Conservation (phyloP, 2,113 vertebrate genomes). For the Gambusia holbrooki region DNA sequence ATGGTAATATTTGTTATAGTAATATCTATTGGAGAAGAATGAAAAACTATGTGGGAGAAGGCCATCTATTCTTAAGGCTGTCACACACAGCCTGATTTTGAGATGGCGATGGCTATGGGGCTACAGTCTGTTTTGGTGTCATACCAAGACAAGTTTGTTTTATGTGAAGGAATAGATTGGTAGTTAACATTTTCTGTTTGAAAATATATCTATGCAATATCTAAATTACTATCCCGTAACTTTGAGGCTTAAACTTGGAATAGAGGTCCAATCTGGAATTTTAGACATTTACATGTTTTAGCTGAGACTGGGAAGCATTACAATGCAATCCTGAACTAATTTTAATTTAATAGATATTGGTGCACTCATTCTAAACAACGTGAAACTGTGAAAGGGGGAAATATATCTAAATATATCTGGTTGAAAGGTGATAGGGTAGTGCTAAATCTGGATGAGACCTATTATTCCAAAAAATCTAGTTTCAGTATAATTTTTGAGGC, state of each 20-base stretch:
- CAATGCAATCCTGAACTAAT: too few relatives aligned
- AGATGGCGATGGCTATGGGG: too few relatives aligned
- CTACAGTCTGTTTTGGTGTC: not conserved
- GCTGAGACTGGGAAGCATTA: not conserved
- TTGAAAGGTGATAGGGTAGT: too few relatives aligned
- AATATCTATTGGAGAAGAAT: too few relatives aligned
- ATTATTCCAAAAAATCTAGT: not conserved
- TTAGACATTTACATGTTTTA: too few relatives aligned
- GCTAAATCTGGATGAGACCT: too few relatives aligned
- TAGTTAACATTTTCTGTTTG: not conserved
- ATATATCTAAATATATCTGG: not conserved
- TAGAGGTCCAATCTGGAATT: not conserved
- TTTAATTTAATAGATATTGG: too few relatives aligned
- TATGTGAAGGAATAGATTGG: not conserved
- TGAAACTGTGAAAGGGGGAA: too few relatives aligned
- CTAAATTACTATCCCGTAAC: not conserved
- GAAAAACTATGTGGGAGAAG: not conserved
- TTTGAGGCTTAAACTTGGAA: not conserved
- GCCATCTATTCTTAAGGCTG: slow-evolving; percentile 1
- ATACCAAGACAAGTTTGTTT: not conserved
- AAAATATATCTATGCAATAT: not conserved
- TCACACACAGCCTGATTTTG: not conserved
- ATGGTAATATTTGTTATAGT: too few relatives aligned
- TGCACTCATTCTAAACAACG: too few relatives aligned
- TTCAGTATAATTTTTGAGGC: not conserved